phyloP scores from a whole-genome alignment of 2,888 invertebrate genomes.

The Cheiracanthium punctorium region DNA sequence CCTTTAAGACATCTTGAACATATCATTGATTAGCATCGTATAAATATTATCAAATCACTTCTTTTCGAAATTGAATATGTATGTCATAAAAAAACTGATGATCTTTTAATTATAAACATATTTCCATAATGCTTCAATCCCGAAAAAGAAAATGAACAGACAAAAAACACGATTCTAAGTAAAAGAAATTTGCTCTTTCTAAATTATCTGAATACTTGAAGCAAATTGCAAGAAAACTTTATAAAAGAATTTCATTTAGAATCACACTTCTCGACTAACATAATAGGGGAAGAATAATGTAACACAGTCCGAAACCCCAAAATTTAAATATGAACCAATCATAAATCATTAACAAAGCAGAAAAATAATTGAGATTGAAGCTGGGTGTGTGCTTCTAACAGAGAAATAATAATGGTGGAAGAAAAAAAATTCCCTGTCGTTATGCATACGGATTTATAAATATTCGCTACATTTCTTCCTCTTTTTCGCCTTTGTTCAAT shows the following conservation, averaged over 20 bases:
- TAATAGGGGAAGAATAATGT: neutral
- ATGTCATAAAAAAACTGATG: too few species aligned
- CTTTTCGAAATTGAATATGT: too few species aligned
- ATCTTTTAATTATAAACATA: too few species aligned
- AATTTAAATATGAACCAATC: conserved; percentile 9
- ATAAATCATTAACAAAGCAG: conserved; percentile 22
- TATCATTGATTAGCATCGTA: too few species aligned
- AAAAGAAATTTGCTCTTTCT: too few species aligned
- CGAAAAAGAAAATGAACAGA: neutral
- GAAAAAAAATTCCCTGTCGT: neutral
- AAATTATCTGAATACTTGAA: too few species aligned
- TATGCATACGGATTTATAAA: conserved; percentile 15
- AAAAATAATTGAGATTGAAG: neutral
- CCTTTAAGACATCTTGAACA: too few species aligned
- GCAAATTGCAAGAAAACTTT: too few species aligned
- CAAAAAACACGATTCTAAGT: too few species aligned
- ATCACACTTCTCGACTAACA: neutral
- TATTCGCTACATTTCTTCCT: conserved; percentile 34
- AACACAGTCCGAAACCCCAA: neutral
- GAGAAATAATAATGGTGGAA: conserved; percentile 3
- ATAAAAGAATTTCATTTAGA: neutral
- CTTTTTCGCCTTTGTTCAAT: conserved; percentile 36
- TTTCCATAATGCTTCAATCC: too few species aligned
- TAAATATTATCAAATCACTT: too few species aligned
- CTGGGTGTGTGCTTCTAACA: conserved; percentile 50